phyloP scores from a whole-genome alignment of 2,797 vertebrate genomes.

The Premnoplex brunnescens region DNA sequence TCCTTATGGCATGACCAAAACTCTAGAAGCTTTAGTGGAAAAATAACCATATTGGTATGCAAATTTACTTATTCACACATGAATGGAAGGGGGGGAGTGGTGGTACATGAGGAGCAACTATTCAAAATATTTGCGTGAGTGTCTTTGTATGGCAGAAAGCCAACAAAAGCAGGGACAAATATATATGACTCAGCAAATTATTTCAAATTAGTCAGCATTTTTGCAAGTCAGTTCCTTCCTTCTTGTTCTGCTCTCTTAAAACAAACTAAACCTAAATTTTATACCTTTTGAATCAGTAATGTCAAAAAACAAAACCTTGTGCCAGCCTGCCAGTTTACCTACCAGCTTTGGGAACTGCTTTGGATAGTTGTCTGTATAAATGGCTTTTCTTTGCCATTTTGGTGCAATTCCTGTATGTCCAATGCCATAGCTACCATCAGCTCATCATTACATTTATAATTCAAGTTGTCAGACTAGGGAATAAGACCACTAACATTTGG shows the following conservation, averaged over 20 bases:
- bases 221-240: neutral
- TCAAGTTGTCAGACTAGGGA: neutral
- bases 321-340: neutral
- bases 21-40: slow-evolving; percentile 69
- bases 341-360: neutral
- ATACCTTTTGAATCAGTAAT: neutral
- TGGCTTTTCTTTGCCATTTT: neutral
- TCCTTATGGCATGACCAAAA: slow-evolving; percentile 73
- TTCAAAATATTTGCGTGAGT: slow-evolving; percentile 66
- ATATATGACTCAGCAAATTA: slow-evolving; percentile 59
- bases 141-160: slow-evolving; percentile 58
- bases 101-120: slow-evolving; percentile 52
- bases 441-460: neutral
- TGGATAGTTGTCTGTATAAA: neutral
- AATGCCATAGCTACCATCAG: neutral
- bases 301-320: neutral
- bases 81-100: slow-evolving; percentile 7
- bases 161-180: slow-evolving; percentile 61
- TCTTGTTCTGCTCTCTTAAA: neutral
- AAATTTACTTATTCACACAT: slow-evolving; percentile 70
- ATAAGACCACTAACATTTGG: neutral
- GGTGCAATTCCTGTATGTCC: neutral
- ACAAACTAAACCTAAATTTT: neutral
- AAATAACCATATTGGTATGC: slow-evolving; percentile 73
- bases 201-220: slow-evolving; percentile 63